Base-by-base conservation (phyloP, 2,113 vertebrate genomes). In the Sitta europaea region DNA sequence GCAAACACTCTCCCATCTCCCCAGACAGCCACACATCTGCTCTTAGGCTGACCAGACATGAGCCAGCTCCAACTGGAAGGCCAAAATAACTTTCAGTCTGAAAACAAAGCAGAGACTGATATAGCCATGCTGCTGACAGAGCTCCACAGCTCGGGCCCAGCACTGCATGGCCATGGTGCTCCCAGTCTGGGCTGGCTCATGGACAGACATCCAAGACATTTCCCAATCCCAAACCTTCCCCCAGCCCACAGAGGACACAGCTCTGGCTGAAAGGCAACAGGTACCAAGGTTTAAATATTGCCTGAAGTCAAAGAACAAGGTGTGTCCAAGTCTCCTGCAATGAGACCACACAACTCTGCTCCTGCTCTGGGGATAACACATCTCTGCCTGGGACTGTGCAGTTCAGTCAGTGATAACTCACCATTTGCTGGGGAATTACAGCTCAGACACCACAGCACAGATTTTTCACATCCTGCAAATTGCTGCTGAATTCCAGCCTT, bases 21-120 rank as follows among this genome's bases (percentile, higher is more conserved):
- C 51, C 82, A 88, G 71, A 27, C 63, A 25, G 96, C 50, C 50
- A 53, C 67, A 73, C 92, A 88, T n/a, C 92, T 95, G 88, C 83
- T 93, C 79, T 24, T 31, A 51, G 50, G 47, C 88, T 86, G 72
- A 54, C 35, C 92, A 94, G 88, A 82, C 78, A 24, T 3, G 42
- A 86, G 27, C 50, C 78, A 92, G 63, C 68, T 80, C 75, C 91
- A 88, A 71, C 21, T 74, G 58, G 28, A 90, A 80, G 59, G 47
- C 82, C 86, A 94, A 94, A 96, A 90, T 94, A 95, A 73, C 85
- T 88, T 66, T 14, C 8, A 62, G 42, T 38, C 77, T 48, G 21
- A 45, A 38, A 86, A n/a, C 42, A 82, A 59, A 86, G 67, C 4
- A 75, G 50, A 87, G 45, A 31, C 66, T 28, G 78, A 63, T 16